Conservation (phyloP, 2,888 invertebrate species). For the Pedicia rivosa region DNA sequence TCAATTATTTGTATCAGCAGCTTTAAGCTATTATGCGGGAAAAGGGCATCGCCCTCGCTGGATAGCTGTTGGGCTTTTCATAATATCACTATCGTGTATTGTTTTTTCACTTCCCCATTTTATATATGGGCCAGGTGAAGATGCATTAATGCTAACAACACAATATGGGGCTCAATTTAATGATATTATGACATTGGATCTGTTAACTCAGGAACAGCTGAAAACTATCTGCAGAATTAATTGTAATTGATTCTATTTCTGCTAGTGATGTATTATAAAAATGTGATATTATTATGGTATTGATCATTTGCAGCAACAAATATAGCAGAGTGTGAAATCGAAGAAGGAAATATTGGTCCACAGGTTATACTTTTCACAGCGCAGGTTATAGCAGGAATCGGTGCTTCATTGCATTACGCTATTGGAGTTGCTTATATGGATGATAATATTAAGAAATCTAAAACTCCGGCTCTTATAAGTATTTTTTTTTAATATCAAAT, state of each 20-base stretch:
- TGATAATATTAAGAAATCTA: slow-evolving; percentile 57
- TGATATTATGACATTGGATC: slow-evolving; percentile 29
- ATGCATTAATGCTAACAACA: slow-evolving; percentile 42
- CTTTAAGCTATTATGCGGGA: slow-evolving; percentile 52
- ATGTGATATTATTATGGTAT: neutral
- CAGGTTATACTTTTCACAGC: slow-evolving; percentile 46
- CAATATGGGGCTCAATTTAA: slow-evolving; percentile 37
- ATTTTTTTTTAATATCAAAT: slow-evolving; percentile 22
- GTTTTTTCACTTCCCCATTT: slow-evolving; percentile 51
- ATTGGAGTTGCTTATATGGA: slow-evolving; percentile 59
- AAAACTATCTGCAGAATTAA: slow-evolving; percentile 38
- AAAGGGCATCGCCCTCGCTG: slow-evolving; percentile 54
- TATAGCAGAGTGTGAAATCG: slow-evolving; percentile 31
- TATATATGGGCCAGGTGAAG: slow-evolving; percentile 49
- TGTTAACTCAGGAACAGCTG: slow-evolving; percentile 34
- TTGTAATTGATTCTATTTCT: slow-evolving; percentile 11
- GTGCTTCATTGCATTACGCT: slow-evolving; percentile 50
- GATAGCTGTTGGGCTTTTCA: slow-evolving; percentile 44
- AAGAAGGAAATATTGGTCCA: slow-evolving; percentile 42
- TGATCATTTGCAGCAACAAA: slow-evolving; percentile 4
- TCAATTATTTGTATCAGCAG: slow-evolving; percentile 46
- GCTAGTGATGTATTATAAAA: neutral
- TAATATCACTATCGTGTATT: slow-evolving; percentile 46
- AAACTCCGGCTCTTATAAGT: slow-evolving; percentile 54
- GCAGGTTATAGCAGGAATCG: slow-evolving; percentile 53